Evolutionary conservation across 2,113 vertebrate species (phyloP), one percentile per base, ranked within the genome.

Genomic region (Cryptotis parvus): DNA sequence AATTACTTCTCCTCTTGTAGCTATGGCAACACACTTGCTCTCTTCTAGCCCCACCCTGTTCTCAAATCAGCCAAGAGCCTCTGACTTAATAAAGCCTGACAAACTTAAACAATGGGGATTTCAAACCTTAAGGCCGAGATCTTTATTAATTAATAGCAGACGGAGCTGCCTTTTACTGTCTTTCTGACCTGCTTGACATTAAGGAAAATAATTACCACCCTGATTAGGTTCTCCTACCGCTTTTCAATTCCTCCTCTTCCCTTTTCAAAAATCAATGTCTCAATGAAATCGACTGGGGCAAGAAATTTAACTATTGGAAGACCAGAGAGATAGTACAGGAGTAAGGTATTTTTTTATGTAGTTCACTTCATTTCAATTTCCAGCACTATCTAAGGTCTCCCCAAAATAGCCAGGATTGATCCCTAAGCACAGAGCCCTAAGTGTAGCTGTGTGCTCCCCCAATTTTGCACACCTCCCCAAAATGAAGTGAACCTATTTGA

Each of bases 1-100:
- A 94, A 95, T 95, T 84, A 96, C 95, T 96, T 96, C 92, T 97
- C 96, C 91, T 94, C 41, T 1, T 92, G 96, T 97, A 95, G 78
- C 97, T 94, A 66, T 91, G 93, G 83, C 91, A 96, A 91, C 96
- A 77, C 43, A 94, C 66, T 95, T 93, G 74, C 92, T 96, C 41
- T 76, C 65, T 94, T 65, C 91, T 84, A 35, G 55, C 63, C 76
- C 89, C 52, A 65, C 92, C 72, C 86, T 55, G 11, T 87, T 89
- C 73, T 85, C 93, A 95, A 95, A 78, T 91, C 96, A 92, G 76
- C 86, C 78, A n/a, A 41, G 49, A 83, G 78, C 45, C 37, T 18
- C 63, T 89, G 83, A 37, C 37, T 94, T 91, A 92, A 89, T 94
- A 93, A 92, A 61, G 35, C 61, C 74, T 84, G 89, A 89, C 45